Evolutionary conservation across 2,113 vertebrate genomes (phyloP).

Genomic region (Psophia crepitans): DNA sequence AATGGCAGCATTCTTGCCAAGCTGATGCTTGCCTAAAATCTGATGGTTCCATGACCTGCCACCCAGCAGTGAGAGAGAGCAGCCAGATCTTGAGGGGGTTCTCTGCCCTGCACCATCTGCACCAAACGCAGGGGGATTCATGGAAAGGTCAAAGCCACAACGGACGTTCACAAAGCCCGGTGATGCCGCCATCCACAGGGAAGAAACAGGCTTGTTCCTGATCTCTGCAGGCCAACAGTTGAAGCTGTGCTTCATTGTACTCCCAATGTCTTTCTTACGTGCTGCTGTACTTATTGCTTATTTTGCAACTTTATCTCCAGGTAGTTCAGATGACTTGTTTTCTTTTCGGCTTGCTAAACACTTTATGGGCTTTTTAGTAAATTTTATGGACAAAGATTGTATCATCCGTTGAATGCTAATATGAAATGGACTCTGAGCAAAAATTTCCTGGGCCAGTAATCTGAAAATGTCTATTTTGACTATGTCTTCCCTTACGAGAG

Average conservation of each 20-base stretch:
- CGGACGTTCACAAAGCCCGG: accelerated
- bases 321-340: not conserved
- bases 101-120: not conserved
- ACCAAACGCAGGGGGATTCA: not conserved
- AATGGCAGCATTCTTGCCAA: not conserved
- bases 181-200: accelerated
- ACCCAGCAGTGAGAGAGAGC: not conserved
- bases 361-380: not conserved
- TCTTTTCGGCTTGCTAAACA: not conserved
- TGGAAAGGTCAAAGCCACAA: not conserved
- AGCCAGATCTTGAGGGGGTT: not conserved
- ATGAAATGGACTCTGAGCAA: not conserved
- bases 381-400: not conserved
- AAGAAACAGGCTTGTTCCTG: not conserved
- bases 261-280: not conserved
- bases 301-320: not conserved
- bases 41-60: not conserved
- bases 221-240: not conserved
- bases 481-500: not conserved
- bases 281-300: not conserved
- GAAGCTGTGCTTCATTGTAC: not conserved
- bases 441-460: not conserved
- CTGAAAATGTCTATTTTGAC: not conserved
- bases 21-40: not conserved
- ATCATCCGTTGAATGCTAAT: not conserved